Evolutionary conservation across 1,140 invertebrate genomes (phyloP).

Genomic region (Calephelis virginiensis): DNA sequence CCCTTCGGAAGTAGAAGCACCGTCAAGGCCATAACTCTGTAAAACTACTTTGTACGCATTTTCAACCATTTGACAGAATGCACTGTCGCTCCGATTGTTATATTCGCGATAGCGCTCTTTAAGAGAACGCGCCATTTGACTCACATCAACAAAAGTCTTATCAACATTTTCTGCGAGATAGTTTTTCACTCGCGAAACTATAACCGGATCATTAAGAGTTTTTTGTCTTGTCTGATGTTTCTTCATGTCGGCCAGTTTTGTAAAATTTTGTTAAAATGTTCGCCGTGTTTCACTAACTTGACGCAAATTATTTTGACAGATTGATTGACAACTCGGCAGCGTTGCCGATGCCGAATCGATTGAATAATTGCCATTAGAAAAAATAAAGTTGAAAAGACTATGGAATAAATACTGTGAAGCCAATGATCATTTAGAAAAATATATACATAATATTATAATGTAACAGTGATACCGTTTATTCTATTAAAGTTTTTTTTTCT

Average conservation of each 20-base stretch:
- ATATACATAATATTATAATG: neutral
- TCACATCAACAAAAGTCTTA: conserved; percentile 85
- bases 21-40: conserved; percentile 80
- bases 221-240: conserved; percentile 68
- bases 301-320: conserved; percentile 56
- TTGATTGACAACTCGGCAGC: conserved; percentile 34
- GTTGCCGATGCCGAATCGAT: conserved; percentile 53
- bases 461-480: neutral
- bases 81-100: conserved; percentile 81
- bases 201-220: conserved; percentile 66
- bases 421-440: too few species aligned
- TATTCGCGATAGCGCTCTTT: conserved; percentile 86
- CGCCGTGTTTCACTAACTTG: conserved; percentile 6
- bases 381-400: conserved; percentile 13
- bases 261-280: conserved; percentile 2
- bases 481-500: conserved; percentile 22
- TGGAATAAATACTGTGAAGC: conserved; percentile 13
- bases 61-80: conserved; percentile 83
- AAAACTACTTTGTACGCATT: conserved; percentile 79
- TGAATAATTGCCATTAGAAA: conserved; percentile 36
- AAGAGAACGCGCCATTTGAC: conserved; percentile 85
- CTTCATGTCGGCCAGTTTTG: conserved; percentile 53
- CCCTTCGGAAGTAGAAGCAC: conserved; percentile 77
- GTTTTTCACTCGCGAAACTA: conserved; percentile 78
- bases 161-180: conserved; percentile 86